Base-by-base conservation (phyloP, 2,888 invertebrate species). In the Chelonus formosanus region DNA sequence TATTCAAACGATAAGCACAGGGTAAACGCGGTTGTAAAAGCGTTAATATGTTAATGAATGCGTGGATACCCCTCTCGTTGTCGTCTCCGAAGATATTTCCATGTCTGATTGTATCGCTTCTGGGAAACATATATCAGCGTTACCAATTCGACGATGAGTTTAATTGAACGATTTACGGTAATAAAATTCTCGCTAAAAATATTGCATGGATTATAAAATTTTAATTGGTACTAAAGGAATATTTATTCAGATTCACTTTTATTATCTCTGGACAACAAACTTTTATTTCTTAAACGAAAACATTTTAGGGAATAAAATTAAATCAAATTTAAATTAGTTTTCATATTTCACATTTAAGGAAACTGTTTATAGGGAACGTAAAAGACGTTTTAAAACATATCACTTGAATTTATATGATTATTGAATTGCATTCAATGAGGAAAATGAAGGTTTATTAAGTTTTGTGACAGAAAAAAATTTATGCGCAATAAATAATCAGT, bases 11-110 rank as follows among this genome's bases (percentile, higher is more conserved):
- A 71, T 68, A 67, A 67, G 62, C 50, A 45, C 44, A 59, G 64
- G 60, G 45, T 65, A 67, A 70, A 63, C 68, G 55, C 64, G 68
- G 61, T 73, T 64, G 71, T 73, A 71, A 74, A 73, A 69, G 71
- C 71, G 70, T 75, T 73, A 76, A 75, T 76, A 75, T 76, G 73
- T 73, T 76, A 77, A 78, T 76, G 76, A 74, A 69, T 66, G 74
- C 73, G 73, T 76, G 70, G 75, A 48, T 48, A 20, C 10, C 8
- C 10, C 4, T 10, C n/a, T 10, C 65, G 65, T 73, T 65, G 67
- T 56, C 36, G 31, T 36, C 36, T 35, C 71, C 71, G 70, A 69
- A 34, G 67, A 75, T 74, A 71, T 75, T 73, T 76, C 75, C 73
- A 72, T 74, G 69, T 67, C 68, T 67, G 73, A 74, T 75, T 71